Base-by-base conservation (phyloP, 2,797 vertebrate genomes). In the Amphiprion clarkii region DNA sequence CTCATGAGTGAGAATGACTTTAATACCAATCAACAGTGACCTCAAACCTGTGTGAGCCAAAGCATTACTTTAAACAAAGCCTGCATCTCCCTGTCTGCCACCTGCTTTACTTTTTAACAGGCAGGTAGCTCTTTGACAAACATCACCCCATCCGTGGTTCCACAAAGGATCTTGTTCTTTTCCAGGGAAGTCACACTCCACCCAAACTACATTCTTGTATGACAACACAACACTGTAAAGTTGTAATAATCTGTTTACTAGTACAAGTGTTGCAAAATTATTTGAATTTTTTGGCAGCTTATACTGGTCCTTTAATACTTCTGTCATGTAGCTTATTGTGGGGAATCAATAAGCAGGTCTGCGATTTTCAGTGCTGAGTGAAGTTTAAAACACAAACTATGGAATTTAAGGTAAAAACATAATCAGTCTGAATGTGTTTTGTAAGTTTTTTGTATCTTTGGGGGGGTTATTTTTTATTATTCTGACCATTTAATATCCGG, bases 101-200 rank as follows among this genome's bases (percentile, higher is more conserved):
- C 56, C 78, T 87, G 80, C 59, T 82, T 68, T 29, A 58, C 6
- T 63, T 58, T 29, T 36, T 67, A 31, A 70, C 23, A 27, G 27
- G 17, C 59, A 13, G 31, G 31, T 68, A 55, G 44, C 81, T 82
- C 51, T 76, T 79, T 70, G 61, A 71, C 68, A 61, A 39, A 69
- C 36, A 71, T 52, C 59, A 46, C 72, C 52, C 48, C 19, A 21
- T n/a, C 23, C 3, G 25, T 51, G 23, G 40, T 42, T 53, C n/a
- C 58, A 14, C 2, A 5, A 11, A 27, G 16, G n/a, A 33, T 55
- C 16, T 36, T n/a, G 1, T 4, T 72, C 8, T 11, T 71, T 55
- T 46, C 10, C 4, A 10, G 49, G 49, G 5, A 23, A 52, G 13
- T 13, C 11, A 42, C 40, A 42, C 27, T 60, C 42, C 7, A 6